A percentile compares a stretch with the other conserved stretches of the same genome.
Conservation (phyloP, 1,140 invertebrate species). For the Danaus plexippus region DNA sequence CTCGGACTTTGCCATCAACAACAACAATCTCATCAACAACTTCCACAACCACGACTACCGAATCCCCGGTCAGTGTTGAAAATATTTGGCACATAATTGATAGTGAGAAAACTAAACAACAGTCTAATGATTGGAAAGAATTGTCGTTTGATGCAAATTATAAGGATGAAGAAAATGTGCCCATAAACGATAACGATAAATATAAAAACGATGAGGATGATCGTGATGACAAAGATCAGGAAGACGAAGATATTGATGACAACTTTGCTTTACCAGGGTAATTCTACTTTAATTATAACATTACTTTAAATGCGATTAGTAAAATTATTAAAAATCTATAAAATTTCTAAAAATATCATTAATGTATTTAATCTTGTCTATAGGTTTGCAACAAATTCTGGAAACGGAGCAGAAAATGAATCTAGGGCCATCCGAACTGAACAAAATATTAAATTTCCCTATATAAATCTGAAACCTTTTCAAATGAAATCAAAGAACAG, state of each 20-base stretch:
- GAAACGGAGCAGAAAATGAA: constrained; percentile 62
- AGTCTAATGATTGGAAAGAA: constrained; percentile 50
- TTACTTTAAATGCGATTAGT: background rate
- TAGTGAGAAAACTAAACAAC: constrained; percentile 47
- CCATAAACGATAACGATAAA: background rate
- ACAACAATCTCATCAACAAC: constrained; percentile 25
- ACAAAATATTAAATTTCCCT: constrained; percentile 54
- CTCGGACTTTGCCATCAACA: constrained; percentile 21
- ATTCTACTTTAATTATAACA: constrained; percentile 14
- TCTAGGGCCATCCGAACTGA: constrained; percentile 62
- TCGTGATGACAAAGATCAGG: constrained; percentile 4
- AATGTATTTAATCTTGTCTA: constrained; percentile 22
- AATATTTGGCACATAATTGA: constrained; percentile 67
- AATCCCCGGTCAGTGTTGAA: constrained; percentile 35
- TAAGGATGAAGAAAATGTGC: constrained; percentile 11
- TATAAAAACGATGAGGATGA: background rate
- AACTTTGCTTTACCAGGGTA: constrained; percentile 64
- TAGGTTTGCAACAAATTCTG: constrained; percentile 53
- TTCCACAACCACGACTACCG: constrained; percentile 20
- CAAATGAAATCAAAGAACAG: constrained; percentile 50
- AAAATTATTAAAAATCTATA: constrained; percentile 3
- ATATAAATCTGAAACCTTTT: constrained; percentile 58
- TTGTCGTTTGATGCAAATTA: constrained; percentile 27
- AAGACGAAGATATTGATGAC: constrained; percentile 31
- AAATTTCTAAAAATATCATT: constrained; percentile 8